Evolutionary conservation across 2,888 invertebrate genomes (phyloP).

Genomic region (Tortricodes alternella): DNA sequence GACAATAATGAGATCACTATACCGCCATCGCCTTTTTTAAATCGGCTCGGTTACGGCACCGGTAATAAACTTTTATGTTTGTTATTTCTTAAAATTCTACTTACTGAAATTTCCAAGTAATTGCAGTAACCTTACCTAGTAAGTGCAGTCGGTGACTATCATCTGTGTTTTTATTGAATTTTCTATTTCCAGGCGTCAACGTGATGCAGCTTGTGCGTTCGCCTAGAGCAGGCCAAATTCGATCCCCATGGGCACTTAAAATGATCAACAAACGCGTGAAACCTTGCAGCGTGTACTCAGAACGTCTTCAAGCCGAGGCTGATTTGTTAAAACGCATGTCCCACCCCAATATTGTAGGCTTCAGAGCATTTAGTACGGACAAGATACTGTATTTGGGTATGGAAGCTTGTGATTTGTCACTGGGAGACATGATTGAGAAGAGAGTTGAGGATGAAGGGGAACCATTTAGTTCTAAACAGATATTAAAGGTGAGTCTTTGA

Average conservation of each 20-base stretch:
- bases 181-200: constrained; percentile 83
- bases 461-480: constrained; percentile 84
- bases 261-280: constrained; percentile 83
- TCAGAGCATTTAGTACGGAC: constrained; percentile 80
- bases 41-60: constrained; percentile 89
- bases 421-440: constrained; percentile 89
- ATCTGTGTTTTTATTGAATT: neutral
- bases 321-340: constrained; percentile 85
- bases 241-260: constrained; percentile 95
- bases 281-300: constrained; percentile 68
- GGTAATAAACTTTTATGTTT: constrained; percentile 63
- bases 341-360: constrained; percentile 93
- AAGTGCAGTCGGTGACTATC: neutral
- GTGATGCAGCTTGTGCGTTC: constrained; percentile 90
- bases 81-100: too few relatives aligned
- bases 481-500: constrained; percentile 79
- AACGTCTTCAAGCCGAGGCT: constrained; percentile 87
- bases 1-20: constrained; percentile 71
- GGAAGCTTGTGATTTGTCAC: constrained; percentile 88
- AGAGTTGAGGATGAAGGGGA: constrained; percentile 80
- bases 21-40: constrained; percentile 88
- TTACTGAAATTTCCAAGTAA: too few relatives aligned
- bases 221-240: constrained; percentile 84
- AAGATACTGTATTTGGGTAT: constrained; percentile 87
- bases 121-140: too few relatives aligned